Conservation (phyloP, 2,797 vertebrate species). For the Liasis olivaceus region DNA sequence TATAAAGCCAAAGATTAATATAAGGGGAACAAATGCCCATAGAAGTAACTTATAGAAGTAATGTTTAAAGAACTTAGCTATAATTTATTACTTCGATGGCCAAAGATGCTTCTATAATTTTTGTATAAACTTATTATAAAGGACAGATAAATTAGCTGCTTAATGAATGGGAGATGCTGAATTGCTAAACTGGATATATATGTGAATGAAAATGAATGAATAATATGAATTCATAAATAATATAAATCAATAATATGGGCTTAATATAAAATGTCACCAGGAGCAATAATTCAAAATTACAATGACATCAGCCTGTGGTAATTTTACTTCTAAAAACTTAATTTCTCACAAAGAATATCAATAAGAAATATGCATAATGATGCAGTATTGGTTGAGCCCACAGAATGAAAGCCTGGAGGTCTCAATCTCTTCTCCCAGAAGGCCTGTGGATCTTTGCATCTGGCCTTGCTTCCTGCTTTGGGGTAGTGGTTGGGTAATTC, state of each 20-base stretch:
- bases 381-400: background rate
- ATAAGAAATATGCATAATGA: background rate
- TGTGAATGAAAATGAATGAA: background rate
- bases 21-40: background rate
- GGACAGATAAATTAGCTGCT: background rate
- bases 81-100: slow-evolving; percentile 11
- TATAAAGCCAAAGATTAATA: slow-evolving; percentile 21
- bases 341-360: background rate
- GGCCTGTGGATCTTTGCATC: background rate
- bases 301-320: background rate
- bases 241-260: background rate
- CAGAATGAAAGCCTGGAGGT: background rate
- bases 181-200: background rate
- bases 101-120: background rate
- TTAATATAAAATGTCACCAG: background rate
- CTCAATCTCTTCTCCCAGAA: background rate
- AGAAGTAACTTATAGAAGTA: slow-evolving; percentile 8
- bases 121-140: background rate
- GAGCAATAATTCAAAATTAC: background rate
- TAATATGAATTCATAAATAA: background rate
- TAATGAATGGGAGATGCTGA: background rate
- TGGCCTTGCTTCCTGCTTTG: background rate
- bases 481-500: background rate
- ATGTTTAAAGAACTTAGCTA: background rate
- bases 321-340: background rate